These are phyloP conservation scores for Latrodectus geometricus DNA, from an alignment of 1,140 invertebrate species.

Conservation along the genomic window DNA sequence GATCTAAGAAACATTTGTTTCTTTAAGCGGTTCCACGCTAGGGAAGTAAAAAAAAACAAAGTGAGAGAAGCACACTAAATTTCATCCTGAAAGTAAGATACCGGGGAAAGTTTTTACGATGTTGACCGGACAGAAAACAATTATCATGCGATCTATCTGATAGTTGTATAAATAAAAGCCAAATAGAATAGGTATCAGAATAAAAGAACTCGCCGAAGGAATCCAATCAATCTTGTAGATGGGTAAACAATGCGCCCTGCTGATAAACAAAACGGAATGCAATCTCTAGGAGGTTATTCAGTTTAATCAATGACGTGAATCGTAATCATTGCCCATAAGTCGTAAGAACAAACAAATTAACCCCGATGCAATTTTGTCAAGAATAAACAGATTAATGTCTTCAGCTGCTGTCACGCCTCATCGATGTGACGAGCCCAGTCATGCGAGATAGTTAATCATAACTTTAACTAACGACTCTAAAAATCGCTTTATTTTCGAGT, in stretches of 20 bases:
- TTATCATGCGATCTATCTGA: not conserved
- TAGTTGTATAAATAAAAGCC: not conserved
- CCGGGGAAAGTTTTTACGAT: no score
- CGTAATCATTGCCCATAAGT: not conserved
- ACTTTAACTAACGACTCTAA: not conserved
- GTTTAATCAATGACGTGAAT: not conserved
- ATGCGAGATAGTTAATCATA: not conserved
- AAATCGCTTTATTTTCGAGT: no score
- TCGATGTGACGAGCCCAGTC: not conserved
- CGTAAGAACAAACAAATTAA: not conserved
- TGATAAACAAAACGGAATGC: not conserved
- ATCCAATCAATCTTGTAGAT: not conserved
- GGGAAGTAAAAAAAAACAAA: no score
- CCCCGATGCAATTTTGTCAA: not conserved
- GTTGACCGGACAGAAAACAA: not conserved
- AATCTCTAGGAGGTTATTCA: not conserved
- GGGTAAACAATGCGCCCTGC: not conserved
- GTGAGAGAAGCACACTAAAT: no score
- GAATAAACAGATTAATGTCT: not conserved
- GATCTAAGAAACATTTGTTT: no score
- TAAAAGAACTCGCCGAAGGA: not conserved
- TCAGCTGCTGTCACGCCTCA: not conserved
- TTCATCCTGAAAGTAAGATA: no score
- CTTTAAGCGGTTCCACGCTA: no score
- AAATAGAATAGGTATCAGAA: not conserved